phyloP scores from a whole-genome alignment of 2,888 invertebrate species.

The Thereva unica region DNA sequence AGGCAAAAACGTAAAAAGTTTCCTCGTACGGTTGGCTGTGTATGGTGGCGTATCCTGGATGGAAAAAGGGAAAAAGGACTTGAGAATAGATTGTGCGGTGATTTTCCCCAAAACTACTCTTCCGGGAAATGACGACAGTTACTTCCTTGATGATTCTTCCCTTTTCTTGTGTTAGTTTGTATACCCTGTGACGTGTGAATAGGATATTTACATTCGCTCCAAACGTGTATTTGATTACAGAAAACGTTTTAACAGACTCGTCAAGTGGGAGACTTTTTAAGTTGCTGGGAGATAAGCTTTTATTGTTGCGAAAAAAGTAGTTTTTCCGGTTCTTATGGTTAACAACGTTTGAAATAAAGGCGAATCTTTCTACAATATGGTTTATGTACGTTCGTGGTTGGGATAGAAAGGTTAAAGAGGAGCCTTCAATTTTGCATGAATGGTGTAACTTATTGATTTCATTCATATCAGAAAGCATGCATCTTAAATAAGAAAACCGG shows the following conservation, averaged over 20 bases:
- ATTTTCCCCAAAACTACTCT: constrained; percentile 40
- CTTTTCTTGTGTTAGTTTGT: constrained; percentile 22
- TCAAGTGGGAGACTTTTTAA: constrained; percentile 33
- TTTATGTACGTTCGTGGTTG: too few relatives aligned
- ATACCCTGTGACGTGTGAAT: constrained; percentile 19
- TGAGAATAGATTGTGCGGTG: constrained; percentile 34
- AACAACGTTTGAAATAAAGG: constrained; percentile 27
- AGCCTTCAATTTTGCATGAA: too few relatives aligned
- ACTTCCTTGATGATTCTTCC: constrained; percentile 39
- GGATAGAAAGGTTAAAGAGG: too few relatives aligned
- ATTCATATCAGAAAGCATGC: too few relatives aligned
- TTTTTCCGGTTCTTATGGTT: constrained; percentile 30
- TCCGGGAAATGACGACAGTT: constrained; percentile 41
- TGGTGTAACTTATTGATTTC: too few relatives aligned
- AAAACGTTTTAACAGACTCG: constrained; percentile 30
- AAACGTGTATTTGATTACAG: constrained; percentile 34
- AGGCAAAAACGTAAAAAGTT: constrained; percentile 19
- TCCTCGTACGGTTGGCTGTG: constrained; percentile 14
- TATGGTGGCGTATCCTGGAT: neutral
- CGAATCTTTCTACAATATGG: neutral
- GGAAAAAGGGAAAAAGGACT: constrained; percentile 21
- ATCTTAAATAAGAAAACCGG: too few relatives aligned
- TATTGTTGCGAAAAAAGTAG: constrained; percentile 23
- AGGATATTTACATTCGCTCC: constrained; percentile 29
- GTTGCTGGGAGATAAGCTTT: constrained; percentile 29